Percentiles rank a stretch among this genome's conserved stretches.
phyloP scores from a whole-genome alignment of 1,140 invertebrate species.

The Plectrocnemia conspersa region DNA sequence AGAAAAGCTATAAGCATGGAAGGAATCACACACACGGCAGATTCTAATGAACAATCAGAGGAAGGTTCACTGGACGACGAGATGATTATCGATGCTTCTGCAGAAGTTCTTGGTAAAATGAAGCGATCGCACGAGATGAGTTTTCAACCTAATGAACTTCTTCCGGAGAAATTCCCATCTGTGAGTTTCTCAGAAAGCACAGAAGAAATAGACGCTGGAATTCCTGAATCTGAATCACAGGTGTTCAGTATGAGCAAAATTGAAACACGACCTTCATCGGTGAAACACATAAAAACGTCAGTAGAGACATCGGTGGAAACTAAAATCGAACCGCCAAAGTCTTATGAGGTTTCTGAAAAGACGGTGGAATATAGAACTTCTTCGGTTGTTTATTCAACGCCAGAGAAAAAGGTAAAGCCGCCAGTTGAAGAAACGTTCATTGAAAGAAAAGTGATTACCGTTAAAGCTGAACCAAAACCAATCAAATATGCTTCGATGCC shows the following conservation, averaged over 20 bases:
- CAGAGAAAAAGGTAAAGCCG: constrained; percentile 31
- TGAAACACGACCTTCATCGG: constrained; percentile 30
- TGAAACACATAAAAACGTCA: constrained; percentile 28
- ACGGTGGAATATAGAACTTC: constrained; percentile 32
- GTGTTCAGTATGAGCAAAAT: constrained; percentile 35
- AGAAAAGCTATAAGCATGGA: constrained; percentile 9
- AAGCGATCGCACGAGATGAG: constrained; percentile 87
- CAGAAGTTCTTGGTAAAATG: constrained; percentile 63
- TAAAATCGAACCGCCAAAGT: constrained; percentile 28
- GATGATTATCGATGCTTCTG: constrained; percentile 36
- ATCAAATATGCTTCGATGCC: not conserved
- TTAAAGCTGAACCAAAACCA: constrained; percentile 27
- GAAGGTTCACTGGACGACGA: constrained; percentile 48
- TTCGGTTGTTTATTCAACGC: constrained; percentile 32
- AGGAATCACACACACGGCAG: constrained; percentile 4
- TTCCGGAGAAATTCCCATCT: constrained; percentile 47
- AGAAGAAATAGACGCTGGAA: constrained; percentile 39
- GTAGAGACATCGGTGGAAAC: constrained; percentile 17
- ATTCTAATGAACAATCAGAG: constrained; percentile 45
- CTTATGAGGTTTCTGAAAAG: constrained; percentile 32
- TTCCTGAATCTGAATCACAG: constrained; percentile 33
- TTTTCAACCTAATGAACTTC: constrained; percentile 66
- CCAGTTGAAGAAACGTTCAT: constrained; percentile 22
- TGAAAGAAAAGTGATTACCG: constrained; percentile 25
- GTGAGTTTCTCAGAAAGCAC: constrained; percentile 43